phyloP scores from a whole-genome alignment of 2,888 invertebrate species.

The Drosophila acutilabella region DNA sequence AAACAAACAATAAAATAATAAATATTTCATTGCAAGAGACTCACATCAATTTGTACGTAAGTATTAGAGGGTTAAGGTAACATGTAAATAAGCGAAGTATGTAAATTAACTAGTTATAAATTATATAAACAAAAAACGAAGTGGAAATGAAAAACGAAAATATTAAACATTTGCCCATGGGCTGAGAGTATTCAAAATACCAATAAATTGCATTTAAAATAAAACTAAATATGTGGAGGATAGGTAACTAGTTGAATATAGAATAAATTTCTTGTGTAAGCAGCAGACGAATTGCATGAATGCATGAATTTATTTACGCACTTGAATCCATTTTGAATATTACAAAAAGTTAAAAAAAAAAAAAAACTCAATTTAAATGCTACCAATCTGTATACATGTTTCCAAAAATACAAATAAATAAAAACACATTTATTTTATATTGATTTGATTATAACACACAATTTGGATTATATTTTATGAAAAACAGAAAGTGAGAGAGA shows the following conservation, averaged over 20 bases:
- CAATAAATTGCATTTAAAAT: conserved; percentile 73
- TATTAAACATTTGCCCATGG: conserved; percentile 22
- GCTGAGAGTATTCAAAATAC: conserved; percentile 68
- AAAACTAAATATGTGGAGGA: conserved; percentile 33
- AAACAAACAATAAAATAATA: conserved; percentile 7
- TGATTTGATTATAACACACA: conserved; percentile 9
- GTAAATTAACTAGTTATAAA: conserved; percentile 73
- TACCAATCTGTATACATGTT: not conserved
- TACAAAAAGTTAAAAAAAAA: conserved; percentile 1
- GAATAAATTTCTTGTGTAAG: conserved; percentile 10
- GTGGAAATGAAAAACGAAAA: conserved; percentile 16
- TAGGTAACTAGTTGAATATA: conserved; percentile 19
- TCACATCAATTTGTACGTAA: conserved; percentile 48
- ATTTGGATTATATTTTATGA: conserved; percentile 26
- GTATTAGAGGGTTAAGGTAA: conserved; percentile 30
- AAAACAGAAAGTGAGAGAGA: not conserved
- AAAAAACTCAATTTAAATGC: not conserved
- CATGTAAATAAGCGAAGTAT: conserved; percentile 67
- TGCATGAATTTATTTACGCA: conserved; percentile 64
- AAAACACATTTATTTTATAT: not conserved
- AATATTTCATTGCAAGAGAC: conserved; percentile 50
- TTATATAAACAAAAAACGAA: not conserved
- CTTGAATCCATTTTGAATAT: conserved; percentile 56
- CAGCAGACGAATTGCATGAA: conserved; percentile 27
- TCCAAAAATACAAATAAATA: conserved; percentile 22